Conservation (phyloP, 2,797 vertebrate species). For the Stomatorhinus walkeri region DNA sequence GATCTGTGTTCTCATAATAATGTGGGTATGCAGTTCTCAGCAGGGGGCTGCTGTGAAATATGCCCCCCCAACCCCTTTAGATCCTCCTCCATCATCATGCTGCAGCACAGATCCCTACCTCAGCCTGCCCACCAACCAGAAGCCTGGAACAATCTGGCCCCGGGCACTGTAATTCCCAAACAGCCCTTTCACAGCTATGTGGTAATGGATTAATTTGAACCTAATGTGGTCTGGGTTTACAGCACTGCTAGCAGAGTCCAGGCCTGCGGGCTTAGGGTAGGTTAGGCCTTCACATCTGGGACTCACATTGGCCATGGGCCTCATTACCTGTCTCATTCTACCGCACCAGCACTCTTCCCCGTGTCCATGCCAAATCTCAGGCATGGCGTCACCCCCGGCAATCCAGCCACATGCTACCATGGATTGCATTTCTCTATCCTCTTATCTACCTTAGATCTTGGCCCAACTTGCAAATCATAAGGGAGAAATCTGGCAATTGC, state of each 20-base stretch:
- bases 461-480: neutral
- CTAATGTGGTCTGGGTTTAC: slow-evolving; percentile 73
- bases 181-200: slow-evolving; percentile 77
- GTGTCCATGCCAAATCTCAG: neutral
- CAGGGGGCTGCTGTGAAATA: slow-evolving; percentile 77
- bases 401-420: slow-evolving; percentile 32
- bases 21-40: slow-evolving; percentile 77
- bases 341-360: neutral
- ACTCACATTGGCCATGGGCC: slow-evolving; percentile 74
- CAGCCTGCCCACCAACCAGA: slow-evolving; percentile 66
- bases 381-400: slow-evolving; percentile 52
- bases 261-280: slow-evolving; percentile 65
- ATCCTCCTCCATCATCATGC: slow-evolving; percentile 78
- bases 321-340: slow-evolving; percentile 72
- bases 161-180: slow-evolving; percentile 74
- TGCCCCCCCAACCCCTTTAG: slow-evolving; percentile 44
- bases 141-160: slow-evolving; percentile 70
- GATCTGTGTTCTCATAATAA: slow-evolving; percentile 77
- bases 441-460: slow-evolving; percentile 30
- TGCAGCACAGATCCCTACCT: slow-evolving; percentile 60
- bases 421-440: slow-evolving; percentile 68
- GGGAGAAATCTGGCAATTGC: neutral
- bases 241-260: slow-evolving; percentile 74
- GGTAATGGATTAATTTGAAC: slow-evolving; percentile 81
- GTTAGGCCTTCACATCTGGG: slow-evolving; percentile 65